phyloP scores from a whole-genome alignment of 1,140 invertebrate species.

The Pteromalus puparum region DNA sequence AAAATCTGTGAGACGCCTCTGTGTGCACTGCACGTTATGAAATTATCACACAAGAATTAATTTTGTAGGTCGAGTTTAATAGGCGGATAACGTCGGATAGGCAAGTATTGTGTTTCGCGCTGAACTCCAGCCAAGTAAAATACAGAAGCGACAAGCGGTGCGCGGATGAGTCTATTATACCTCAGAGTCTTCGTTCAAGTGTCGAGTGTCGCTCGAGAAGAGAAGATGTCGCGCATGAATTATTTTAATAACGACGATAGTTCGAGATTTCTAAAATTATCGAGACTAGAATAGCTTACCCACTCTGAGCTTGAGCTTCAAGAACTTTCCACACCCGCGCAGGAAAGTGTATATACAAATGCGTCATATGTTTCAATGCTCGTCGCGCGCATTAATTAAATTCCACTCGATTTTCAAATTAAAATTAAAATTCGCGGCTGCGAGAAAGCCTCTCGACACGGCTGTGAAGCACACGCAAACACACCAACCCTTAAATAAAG shows the following conservation, averaged over 20 bases:
- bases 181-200: background rate
- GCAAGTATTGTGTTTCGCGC: background rate
- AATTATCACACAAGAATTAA: background rate
- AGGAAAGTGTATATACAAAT: background rate
- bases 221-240: background rate
- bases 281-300: background rate
- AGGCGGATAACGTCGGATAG: background rate
- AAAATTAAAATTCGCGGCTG: background rate
- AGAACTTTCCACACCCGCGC: too few relatives aligned
- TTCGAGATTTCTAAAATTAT: background rate
- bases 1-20: background rate
- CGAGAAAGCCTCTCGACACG: background rate
- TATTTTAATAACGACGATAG: background rate
- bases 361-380: background rate
- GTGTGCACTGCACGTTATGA: background rate
- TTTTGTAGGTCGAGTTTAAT: constrained; percentile 11
- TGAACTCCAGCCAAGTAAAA: background rate
- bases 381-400: background rate
- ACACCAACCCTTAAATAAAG: background rate
- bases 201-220: background rate
- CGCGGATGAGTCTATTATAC: background rate
- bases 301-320: too few relatives aligned
- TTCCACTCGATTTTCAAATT: background rate
- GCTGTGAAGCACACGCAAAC: background rate
- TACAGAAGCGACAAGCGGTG: background rate